A percentile compares a stretch with the other conserved stretches of the same genome.
phyloP scores from a whole-genome alignment of 2,888 invertebrate genomes.

The Lathronympha strigana region DNA sequence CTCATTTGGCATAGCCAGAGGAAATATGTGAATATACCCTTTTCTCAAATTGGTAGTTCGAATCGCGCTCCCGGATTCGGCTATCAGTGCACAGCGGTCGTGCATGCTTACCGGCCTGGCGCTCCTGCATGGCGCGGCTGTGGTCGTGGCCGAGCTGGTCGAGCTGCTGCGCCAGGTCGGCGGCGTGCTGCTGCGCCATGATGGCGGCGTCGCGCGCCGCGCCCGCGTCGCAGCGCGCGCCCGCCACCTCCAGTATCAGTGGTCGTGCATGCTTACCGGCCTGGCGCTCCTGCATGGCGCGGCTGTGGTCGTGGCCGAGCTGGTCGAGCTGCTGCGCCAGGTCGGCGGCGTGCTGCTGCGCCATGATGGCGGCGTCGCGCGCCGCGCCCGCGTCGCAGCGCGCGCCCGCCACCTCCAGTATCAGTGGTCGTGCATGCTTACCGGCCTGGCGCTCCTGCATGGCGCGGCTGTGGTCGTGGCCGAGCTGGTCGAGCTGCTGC shows the following conservation, averaged over 20 bases:
- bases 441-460: slow-evolving; percentile 77
- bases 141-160: slow-evolving; percentile 56
- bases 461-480: slow-evolving; percentile 74
- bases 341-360: slow-evolving; percentile 23
- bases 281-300: slow-evolving; percentile 60
- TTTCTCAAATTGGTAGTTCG: too few relatives aligned
- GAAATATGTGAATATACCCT: too few relatives aligned
- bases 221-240: too few relatives aligned
- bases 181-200: slow-evolving; percentile 17
- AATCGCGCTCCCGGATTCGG: too few relatives aligned
- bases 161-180: slow-evolving; percentile 31
- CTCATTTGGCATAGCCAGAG: too few relatives aligned
- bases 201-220: too few relatives aligned
- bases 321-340: slow-evolving; percentile 30
- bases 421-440: slow-evolving; percentile 48
- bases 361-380: slow-evolving; percentile 47
- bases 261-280: slow-evolving; percentile 50
- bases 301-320: slow-evolving; percentile 57
- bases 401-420: too few relatives aligned
- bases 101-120: slow-evolving; percentile 55
- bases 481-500: slow-evolving; percentile 71
- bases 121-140: slow-evolving; percentile 56
- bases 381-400: too few relatives aligned
- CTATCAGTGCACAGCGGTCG: background rate
- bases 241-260: too few relatives aligned